Evolutionary conservation across 2,113 vertebrate species (phyloP).

Genomic region (Cyanoderma ruficeps): DNA sequence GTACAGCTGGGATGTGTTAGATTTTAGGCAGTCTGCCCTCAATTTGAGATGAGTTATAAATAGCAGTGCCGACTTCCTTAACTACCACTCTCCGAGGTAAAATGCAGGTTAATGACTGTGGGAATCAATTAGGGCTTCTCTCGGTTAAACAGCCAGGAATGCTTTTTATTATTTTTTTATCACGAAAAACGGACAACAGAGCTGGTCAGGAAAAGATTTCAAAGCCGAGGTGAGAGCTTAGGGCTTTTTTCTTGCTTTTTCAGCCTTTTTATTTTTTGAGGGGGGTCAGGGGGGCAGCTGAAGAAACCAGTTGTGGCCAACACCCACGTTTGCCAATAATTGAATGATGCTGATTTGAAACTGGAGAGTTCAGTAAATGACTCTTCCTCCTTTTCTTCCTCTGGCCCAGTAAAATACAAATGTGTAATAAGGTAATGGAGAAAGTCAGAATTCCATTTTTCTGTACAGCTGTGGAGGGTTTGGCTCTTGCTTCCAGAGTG

Average conservation of each 20-base stretch:
- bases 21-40: slow-evolving; percentile 99
- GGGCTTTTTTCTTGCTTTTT: background rate
- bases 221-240: slow-evolving; percentile 6
- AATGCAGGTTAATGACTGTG: slow-evolving; percentile 96
- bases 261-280: background rate
- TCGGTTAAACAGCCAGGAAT: slow-evolving; percentile 79
- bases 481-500: background rate
- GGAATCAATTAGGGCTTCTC: slow-evolving; percentile 90
- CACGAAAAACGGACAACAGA: slow-evolving; percentile 58
- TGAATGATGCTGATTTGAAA: background rate
- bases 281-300: background rate
- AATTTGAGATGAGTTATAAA: slow-evolving; percentile 97
- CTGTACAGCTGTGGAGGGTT: background rate
- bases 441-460: background rate
- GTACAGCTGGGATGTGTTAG: slow-evolving; percentile 99
- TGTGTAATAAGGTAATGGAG: background rate
- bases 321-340: background rate
- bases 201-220: slow-evolving; percentile 54
- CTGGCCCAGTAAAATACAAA: background rate
- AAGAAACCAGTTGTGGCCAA: slow-evolving; percentile 12
- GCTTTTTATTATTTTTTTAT: slow-evolving; percentile 65
- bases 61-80: slow-evolving; percentile 94
- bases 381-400: background rate
- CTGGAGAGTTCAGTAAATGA: background rate
- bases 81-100: slow-evolving; percentile 92